Percentiles rank a stretch among this genome's conserved stretches.
Evolutionary conservation across 2,113 vertebrate genomes (phyloP).

Genomic region (Procavia capensis): DNA sequence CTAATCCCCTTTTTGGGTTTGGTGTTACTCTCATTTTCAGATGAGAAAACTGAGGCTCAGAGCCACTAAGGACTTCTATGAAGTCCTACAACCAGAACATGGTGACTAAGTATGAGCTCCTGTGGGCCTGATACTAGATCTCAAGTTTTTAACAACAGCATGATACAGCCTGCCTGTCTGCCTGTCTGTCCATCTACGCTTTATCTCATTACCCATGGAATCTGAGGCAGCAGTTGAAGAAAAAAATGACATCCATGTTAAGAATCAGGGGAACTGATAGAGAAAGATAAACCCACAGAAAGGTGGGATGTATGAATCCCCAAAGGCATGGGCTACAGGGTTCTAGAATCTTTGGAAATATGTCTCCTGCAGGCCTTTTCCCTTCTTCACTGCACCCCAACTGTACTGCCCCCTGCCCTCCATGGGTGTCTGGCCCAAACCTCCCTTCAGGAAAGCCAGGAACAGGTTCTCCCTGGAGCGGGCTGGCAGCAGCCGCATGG

Average conservation of each 20-base stretch:
- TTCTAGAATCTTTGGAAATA: background rate
- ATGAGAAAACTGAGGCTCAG: background rate
- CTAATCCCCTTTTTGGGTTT: background rate
- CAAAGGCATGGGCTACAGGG: background rate
- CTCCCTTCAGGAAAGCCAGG: background rate
- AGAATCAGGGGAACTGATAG: background rate
- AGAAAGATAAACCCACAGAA: background rate
- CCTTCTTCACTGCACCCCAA: no score
- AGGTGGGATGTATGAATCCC: no score
- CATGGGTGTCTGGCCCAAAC: background rate
- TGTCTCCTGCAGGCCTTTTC: no score
- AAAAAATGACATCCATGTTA: background rate
- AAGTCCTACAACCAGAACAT: background rate
- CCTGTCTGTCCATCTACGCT: background rate
- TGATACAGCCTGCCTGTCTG: background rate
- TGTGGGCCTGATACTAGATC: rapidly evolving
- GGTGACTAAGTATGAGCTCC: rapidly evolving
- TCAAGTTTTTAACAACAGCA: background rate
- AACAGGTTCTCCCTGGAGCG: rapidly evolving
- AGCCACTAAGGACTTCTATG: rapidly evolving
- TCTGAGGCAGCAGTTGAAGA: background rate
- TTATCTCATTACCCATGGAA: rapidly evolving
- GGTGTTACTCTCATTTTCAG: background rate
- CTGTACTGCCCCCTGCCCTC: background rate
- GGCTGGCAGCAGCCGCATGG: background rate